Evolutionary conservation across 2,113 vertebrate genomes (phyloP), one percentile per base, ranked within the genome.

Genomic region (Notiomystis cincta): DNA sequence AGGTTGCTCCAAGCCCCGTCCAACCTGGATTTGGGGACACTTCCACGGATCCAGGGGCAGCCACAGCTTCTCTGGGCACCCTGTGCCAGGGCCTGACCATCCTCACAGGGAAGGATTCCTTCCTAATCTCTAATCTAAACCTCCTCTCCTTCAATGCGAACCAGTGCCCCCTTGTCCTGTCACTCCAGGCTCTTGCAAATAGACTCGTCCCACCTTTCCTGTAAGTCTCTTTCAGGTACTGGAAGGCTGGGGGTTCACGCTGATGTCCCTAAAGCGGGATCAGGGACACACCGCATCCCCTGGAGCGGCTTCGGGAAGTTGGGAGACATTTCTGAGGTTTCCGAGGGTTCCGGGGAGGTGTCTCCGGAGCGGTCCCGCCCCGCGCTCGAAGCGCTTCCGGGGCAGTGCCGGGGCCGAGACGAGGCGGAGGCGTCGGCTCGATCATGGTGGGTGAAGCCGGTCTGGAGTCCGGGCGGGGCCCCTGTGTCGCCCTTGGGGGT

Each of bases 251-350:
- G 9, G 18, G 16, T 45, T 54, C 53, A 27, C 12, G 20, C 38
- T 25, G 40, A 18, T 10, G 30, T 25, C 24, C 35, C 30, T n/a
- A 12, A n/a, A 11, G 22, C 37, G 22, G 22, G 22, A 35, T 10
- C 7, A 4, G 9, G 11, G 25, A 31, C 10, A 11, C 4, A 3
- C 18, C 2, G 11, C 12, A 2, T 3, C 4, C 8, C 9, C 6
- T 1, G 4, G 5, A 4, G 44, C 25, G 5, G 8, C 15, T 40
- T 15, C 5, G n/a, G 24, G 6, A 15, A 24, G 8, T 3, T 3
- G 24, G 30, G 8, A 24, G 7, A 13, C 8, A 1, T 19, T 2
- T 1, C 24, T 0, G 25, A 0, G 20, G 15, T 5, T 1, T 7
- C 31, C 4, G 15, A 4, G 19, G 9, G n/a, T n/a, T n/a, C 4